Evolutionary conservation across 1,140 invertebrate species (phyloP).

Genomic region (Brachystomella parvula): DNA sequence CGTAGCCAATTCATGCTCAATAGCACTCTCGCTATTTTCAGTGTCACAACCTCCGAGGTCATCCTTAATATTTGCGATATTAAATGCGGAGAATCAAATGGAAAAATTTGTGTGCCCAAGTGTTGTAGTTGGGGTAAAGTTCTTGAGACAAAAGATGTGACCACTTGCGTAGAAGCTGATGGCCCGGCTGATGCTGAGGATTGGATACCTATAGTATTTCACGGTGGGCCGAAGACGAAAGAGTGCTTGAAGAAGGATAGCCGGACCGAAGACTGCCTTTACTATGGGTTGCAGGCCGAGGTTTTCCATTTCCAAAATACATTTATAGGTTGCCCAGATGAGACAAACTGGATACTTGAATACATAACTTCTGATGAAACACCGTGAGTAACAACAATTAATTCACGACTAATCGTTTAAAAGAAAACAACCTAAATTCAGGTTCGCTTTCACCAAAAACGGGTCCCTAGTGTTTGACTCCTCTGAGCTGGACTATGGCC

Average conservation of each 20-base stretch:
- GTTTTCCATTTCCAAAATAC: not conserved
- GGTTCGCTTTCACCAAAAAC: not conserved
- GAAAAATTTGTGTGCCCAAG: conserved; percentile 1
- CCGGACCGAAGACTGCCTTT: not conserved
- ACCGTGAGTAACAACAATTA: not conserved
- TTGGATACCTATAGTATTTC: not conserved
- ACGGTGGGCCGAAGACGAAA: not conserved
- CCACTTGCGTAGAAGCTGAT: not conserved
- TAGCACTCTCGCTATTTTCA: not conserved
- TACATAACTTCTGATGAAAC: not conserved
- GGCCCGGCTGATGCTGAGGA: not conserved
- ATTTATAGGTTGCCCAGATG: not conserved
- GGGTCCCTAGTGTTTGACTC: not conserved
- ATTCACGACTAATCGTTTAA: too few species aligned
- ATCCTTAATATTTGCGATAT: not conserved
- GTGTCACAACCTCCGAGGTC: not conserved
- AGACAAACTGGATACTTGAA: not conserved
- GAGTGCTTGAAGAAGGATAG: not conserved
- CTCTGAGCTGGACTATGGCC: not conserved
- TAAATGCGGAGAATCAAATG: not conserved
- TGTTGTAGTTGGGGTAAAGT: conserved; percentile 7
- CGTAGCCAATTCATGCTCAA: too few species aligned
- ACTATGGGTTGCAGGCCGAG: not conserved
- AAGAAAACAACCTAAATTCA: not conserved
- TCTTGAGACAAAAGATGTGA: not conserved